phyloP scores from a whole-genome alignment of 2,797 vertebrate species.

The Cyclopterus lumpus region DNA sequence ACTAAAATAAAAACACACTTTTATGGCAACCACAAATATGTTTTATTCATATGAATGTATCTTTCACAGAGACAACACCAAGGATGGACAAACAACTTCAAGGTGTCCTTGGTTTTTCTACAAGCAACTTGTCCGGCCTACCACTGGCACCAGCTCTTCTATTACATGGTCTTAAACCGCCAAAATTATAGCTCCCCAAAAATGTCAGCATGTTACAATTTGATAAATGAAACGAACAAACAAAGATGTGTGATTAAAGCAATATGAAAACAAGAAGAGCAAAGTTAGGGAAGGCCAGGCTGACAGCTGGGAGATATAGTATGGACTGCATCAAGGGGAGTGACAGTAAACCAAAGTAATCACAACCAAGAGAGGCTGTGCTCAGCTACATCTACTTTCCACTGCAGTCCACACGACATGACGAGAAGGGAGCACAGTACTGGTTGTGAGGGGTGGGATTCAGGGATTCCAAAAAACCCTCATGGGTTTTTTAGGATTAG shows the following conservation, averaged over 20 bases:
- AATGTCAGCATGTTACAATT: constrained; percentile 62
- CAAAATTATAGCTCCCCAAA: constrained; percentile 62
- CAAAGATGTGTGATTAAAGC: constrained; percentile 55
- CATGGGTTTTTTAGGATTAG: constrained; percentile 36
- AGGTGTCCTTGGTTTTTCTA: constrained; percentile 56
- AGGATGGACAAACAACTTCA: constrained; percentile 60
- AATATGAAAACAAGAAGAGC: constrained; percentile 60
- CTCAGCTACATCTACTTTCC: constrained; percentile 51
- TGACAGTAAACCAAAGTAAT: constrained; percentile 50
- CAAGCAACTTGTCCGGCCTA: constrained; percentile 58
- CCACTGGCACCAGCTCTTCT: constrained; percentile 59
- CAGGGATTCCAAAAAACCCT: constrained; percentile 45
- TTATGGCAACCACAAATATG: constrained; percentile 73
- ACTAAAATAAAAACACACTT: constrained; percentile 65
- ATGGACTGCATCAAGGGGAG: constrained; percentile 45
- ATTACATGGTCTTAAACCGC: constrained; percentile 65
- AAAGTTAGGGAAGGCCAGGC: constrained; percentile 34
- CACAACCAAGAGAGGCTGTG: constrained; percentile 43
- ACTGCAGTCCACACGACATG: constrained; percentile 32
- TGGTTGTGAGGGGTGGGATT: constrained; percentile 47
- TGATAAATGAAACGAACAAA: constrained; percentile 70
- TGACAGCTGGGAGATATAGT: constrained; percentile 34
- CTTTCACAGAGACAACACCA: constrained; percentile 64
- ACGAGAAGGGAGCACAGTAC: constrained; percentile 40
- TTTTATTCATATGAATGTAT: constrained; percentile 81